Evolutionary conservation across 2,113 vertebrate species (phyloP), one percentile per base, ranked within the genome.

Genomic region (Caretta caretta): DNA sequence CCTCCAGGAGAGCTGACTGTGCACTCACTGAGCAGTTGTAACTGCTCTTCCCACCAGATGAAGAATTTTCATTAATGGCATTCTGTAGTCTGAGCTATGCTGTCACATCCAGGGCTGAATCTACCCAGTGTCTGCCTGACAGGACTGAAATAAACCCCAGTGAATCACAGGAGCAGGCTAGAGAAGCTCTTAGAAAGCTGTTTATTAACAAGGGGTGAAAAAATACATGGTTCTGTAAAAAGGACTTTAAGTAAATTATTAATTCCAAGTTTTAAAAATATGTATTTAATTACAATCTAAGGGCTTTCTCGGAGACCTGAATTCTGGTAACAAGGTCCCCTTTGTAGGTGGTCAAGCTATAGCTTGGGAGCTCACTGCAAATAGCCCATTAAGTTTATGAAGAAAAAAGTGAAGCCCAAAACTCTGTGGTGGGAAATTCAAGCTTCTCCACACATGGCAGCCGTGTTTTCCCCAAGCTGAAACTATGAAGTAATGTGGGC

Each of bases 301-400:
- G 6, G 57, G 82, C 84, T 89, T 90, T 86, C 78, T 86, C 92
- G 85, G n/a, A 22, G 76, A 57, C 78, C 42, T 89, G 51, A 57
- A 69, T 85, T 80, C 82, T 89, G 42, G 80, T 48, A 81, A 92
- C 49, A 79, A 65, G 10, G 29, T 19, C 16, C 56, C 24, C 38
- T 83, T 83, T 79, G 86, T 88, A 83, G 72, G 54, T 79, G 31
- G 80, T 80, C 85, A 88, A 81, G 54, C 49, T 79, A 27, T 22
- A 38, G 35, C 19, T 20, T 72, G 65, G 19, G 65, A 42, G n/a
- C 46, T 87, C 69, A 54, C 27, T 88, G 85, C 69, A 53, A 87
- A 79, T 22, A 78, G 80, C 24, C 54, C 46, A 53, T 54, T 59
- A 10, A 22, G 65, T 38, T 35, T 69, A 8, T 72, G 19, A 72